These are phyloP conservation scores for Cydia splendana DNA, from an alignment of 1,140 invertebrate genomes.

Conservation along the genomic window DNA sequence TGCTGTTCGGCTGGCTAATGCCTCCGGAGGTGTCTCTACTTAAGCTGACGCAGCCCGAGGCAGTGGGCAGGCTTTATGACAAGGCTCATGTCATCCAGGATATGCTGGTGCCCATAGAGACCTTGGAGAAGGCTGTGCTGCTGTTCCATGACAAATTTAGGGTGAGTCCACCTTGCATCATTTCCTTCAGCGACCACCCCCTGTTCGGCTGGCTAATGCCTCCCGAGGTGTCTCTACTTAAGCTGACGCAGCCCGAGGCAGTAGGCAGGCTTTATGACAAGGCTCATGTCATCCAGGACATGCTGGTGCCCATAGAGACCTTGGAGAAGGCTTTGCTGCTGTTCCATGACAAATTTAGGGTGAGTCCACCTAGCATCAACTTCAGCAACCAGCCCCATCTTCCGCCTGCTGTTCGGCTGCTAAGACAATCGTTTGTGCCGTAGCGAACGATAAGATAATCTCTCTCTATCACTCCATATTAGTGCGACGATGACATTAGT, in stretches of 20 bases:
- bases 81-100: constrained; percentile 91
- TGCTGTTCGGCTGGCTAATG: constrained; percentile 85
- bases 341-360: constrained; percentile 86
- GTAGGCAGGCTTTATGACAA: constrained; percentile 88
- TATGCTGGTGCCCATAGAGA: constrained; percentile 87
- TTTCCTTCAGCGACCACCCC: constrained; percentile 90
- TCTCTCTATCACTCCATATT: no score
- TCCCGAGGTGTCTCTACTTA: constrained; percentile 84
- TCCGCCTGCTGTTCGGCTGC: constrained; percentile 84
- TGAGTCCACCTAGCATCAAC: constrained; percentile 81
- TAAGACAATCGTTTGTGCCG: no score
- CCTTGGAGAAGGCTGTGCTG: constrained; percentile 82
- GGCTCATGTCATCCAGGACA: constrained; percentile 91
- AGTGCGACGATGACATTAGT: no score
- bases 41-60: constrained; percentile 88
- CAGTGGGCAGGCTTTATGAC: constrained; percentile 88
- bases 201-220: constrained; percentile 84
- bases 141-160: constrained; percentile 86
- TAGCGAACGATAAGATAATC: no score
- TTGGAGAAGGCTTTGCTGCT: constrained; percentile 82
- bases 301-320: constrained; percentile 86
- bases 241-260: constrained; percentile 88
- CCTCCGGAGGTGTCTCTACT: constrained; percentile 82
- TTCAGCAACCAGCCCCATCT: constrained; percentile 86
- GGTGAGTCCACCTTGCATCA: constrained; percentile 81